A percentile compares a stretch with the other conserved stretches of the same genome.
Conservation (phyloP, 2,888 invertebrate species). For the Caradrina kadenii region DNA sequence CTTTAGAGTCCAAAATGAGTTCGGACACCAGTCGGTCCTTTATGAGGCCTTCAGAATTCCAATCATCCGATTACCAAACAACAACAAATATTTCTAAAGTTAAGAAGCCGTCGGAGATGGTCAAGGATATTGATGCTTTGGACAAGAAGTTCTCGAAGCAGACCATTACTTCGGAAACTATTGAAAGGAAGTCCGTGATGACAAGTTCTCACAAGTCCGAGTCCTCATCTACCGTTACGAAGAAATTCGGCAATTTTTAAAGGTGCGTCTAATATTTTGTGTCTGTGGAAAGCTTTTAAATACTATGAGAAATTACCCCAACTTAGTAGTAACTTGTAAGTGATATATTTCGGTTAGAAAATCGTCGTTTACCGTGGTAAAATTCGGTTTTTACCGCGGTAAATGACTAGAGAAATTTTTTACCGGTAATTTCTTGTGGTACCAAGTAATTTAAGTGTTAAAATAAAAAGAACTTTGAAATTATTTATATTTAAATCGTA, state of each 20-base stretch:
- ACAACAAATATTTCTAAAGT: slow-evolving; percentile 76
- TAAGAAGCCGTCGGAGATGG: slow-evolving; percentile 82
- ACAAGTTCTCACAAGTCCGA: slow-evolving; percentile 91
- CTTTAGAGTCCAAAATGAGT: slow-evolving; percentile 85
- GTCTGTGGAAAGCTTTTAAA: slow-evolving; percentile 42
- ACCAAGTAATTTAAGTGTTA: slow-evolving; percentile 49
- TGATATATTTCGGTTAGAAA: neutral
- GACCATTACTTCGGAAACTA: slow-evolving; percentile 92
- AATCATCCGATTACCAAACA: slow-evolving; percentile 80
- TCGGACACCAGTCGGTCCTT: slow-evolving; percentile 88
- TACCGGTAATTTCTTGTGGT: slow-evolving; percentile 37
- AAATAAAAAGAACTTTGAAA: slow-evolving; percentile 46
- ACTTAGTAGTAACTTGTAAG: neutral
- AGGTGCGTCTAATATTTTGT: slow-evolving; percentile 68
- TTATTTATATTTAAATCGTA: slow-evolving; percentile 57
- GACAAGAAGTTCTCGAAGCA: slow-evolving; percentile 93
- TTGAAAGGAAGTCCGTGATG: slow-evolving; percentile 93
- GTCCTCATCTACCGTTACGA: slow-evolving; percentile 90
- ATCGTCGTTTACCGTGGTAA: slow-evolving; percentile 17
- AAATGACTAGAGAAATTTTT: slow-evolving; percentile 6
- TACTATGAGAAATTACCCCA: slow-evolving; percentile 38
- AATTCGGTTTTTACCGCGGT: slow-evolving; percentile 21
- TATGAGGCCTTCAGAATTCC: slow-evolving; percentile 89
- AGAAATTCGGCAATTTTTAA: slow-evolving; percentile 88
- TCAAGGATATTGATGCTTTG: slow-evolving; percentile 89